Evolutionary conservation across 2,113 vertebrate genomes (phyloP), one percentile per base, ranked within the genome.

Genomic region (Malurus cyaneus): DNA sequence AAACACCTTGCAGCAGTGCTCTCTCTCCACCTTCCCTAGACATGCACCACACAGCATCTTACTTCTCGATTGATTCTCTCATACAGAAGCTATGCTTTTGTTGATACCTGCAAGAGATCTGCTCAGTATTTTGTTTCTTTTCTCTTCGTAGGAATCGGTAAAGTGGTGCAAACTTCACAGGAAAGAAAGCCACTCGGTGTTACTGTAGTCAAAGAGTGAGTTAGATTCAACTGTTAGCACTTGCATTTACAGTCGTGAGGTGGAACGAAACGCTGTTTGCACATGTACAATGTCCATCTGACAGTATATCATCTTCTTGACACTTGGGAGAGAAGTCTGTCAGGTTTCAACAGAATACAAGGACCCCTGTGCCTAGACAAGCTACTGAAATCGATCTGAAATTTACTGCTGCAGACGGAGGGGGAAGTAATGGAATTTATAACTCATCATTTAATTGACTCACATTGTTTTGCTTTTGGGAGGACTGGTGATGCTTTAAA

Each of bases 391-490:
- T 67, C 80, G 79, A 95, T 87, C 86, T 76, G 95, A n/a, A 90
- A 97, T 97, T 96, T 97, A 97, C 80, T 82, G 92, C 94, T 91
- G 80, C 72, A 95, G 90, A 92, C 4, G 2, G 78, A 92, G 47
- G 53, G 71, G 67, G 62, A 94, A 94, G 73, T 95, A 97, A 96
- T 92, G 94, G 69, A 5, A 70, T 97, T 97, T 97, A 97, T 96
- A 96, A 97, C 97, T 97, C 85, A 79, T 95, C 92, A 77, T 96
- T 97, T 97, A n/a, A 97, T 96, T 97, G 95, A 97, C 96, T 97
- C 69, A 93, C 66, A 65, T 82, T 95, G 96, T n/a, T 94, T 94
- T 94, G 67, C 92, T 97, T 96, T 93, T 86, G 93, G 90, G 88
- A 60, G 94, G 57, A 77, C 70, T 64, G 34, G 46, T 74, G 85